These are phyloP conservation scores for Callocephalon fimbriatum DNA, from an alignment of 2,113 vertebrate genomes.

Conservation along the genomic window DNA sequence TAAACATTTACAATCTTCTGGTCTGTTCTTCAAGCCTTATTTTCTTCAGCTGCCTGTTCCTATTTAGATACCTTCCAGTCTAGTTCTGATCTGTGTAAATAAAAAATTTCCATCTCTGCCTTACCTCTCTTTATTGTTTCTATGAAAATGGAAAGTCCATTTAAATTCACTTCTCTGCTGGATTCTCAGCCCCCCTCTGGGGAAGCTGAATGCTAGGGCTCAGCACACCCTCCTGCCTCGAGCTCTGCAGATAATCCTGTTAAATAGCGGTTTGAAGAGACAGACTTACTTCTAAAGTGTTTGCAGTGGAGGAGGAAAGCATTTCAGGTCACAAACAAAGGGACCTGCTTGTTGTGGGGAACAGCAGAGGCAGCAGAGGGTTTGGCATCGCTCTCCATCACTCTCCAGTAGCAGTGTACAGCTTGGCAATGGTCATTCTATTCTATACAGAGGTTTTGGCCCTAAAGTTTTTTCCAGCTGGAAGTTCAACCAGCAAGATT, in stretches of 20 bases:
- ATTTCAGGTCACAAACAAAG: background rate
- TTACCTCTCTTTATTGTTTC: background rate
- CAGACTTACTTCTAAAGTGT: background rate
- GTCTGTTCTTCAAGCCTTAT: background rate
- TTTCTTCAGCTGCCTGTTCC: background rate
- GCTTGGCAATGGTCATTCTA: fast-evolving
- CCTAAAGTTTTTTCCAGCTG: fast-evolving
- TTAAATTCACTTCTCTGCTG: background rate
- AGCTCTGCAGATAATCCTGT: background rate
- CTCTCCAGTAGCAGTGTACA: background rate
- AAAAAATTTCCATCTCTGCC: background rate
- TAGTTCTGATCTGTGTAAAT: background rate
- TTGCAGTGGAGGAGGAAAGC: background rate
- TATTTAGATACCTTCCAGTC: background rate
- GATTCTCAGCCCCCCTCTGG: background rate
- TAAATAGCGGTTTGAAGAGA: background rate
- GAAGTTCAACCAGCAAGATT: background rate
- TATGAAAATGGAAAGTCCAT: background rate
- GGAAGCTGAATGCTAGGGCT: background rate
- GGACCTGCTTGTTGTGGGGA: background rate
- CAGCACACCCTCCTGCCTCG: background rate
- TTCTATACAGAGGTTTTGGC: background rate
- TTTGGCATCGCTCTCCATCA: background rate
- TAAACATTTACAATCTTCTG: background rate
- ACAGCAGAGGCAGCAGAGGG: background rate